These are phyloP conservation scores for Plagodis dolabraria DNA, from an alignment of 2,888 invertebrate species.

Conservation along the genomic window DNA sequence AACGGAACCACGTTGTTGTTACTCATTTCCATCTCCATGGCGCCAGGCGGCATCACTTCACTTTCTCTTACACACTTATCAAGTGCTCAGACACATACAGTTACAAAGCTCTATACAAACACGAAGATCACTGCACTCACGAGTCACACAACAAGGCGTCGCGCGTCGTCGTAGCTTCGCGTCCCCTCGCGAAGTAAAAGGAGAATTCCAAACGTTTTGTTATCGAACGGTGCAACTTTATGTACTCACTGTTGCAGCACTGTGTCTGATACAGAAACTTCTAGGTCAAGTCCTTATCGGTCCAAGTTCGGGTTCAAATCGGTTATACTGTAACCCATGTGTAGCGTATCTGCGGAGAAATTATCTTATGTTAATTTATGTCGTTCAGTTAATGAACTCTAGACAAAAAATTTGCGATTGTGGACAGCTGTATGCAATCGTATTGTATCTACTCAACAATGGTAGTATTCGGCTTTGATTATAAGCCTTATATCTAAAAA, in stretches of 20 bases:
- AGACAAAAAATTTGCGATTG: not conserved
- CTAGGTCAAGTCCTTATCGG: slow-evolving; percentile 22
- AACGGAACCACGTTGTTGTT: slow-evolving; percentile 76
- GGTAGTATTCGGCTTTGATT: no score
- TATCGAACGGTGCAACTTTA: not conserved
- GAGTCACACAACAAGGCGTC: not conserved
- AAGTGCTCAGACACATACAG: slow-evolving; percentile 8
- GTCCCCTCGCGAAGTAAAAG: not conserved
- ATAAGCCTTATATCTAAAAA: no score
- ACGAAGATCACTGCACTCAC: slow-evolving; percentile 6
- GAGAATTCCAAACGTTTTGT: not conserved
- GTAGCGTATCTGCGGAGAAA: slow-evolving; percentile 21
- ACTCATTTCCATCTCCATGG: slow-evolving; percentile 55
- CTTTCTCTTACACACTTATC: slow-evolving; percentile 39
- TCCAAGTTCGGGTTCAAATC: slow-evolving; percentile 19
- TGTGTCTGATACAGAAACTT: slow-evolving; percentile 4
- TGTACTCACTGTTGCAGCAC: slow-evolving; percentile 2
- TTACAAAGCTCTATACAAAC: slow-evolving; percentile 8
- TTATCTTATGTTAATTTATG: slow-evolving; percentile 16
- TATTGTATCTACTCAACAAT: no score
- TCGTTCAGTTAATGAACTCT: slow-evolving; percentile 1
- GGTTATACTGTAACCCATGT: slow-evolving; percentile 12
- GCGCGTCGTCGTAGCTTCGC: not conserved
- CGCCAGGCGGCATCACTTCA: slow-evolving; percentile 59
- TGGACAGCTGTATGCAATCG: no score